phyloP scores from a whole-genome alignment of 2,888 invertebrate species.

The Clistopyga incitator region DNA sequence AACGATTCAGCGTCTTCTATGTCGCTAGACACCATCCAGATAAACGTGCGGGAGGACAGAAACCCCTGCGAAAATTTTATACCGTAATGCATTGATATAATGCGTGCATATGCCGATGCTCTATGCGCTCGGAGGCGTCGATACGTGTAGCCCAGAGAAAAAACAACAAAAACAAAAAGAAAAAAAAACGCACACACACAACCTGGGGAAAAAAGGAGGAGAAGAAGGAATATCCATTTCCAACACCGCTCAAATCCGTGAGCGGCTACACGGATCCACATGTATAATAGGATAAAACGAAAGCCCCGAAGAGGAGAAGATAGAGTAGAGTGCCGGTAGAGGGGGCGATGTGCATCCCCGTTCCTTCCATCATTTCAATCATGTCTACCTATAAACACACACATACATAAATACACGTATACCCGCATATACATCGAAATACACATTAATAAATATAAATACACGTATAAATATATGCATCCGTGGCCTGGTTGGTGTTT shows the following conservation, averaged over 20 bases:
- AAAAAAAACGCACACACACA: no score
- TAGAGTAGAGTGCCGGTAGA: background rate
- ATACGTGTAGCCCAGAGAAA: slow-evolving; percentile 12
- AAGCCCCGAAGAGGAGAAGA: slow-evolving; percentile 25
- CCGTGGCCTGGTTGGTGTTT: background rate
- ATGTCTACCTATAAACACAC: background rate
- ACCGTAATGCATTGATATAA: background rate
- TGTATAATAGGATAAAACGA: slow-evolving; percentile 33
- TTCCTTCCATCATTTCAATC: slow-evolving; percentile 34
- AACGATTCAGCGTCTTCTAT: background rate
- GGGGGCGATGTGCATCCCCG: slow-evolving; percentile 27
- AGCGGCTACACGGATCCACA: slow-evolving; percentile 23
- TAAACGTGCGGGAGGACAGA: background rate
- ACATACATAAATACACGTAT: background rate
- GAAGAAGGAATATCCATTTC: slow-evolving; percentile 20
- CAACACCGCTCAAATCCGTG: slow-evolving; percentile 12
- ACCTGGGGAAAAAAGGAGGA: no score
- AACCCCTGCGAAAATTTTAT: background rate
- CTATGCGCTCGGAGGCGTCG: slow-evolving; percentile 35
- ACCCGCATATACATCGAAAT: background rate
- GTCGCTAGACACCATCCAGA: background rate
- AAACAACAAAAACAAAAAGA: background rate
- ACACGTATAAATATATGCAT: background rate
- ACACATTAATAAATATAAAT: background rate
- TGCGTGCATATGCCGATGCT: background rate